Evolutionary conservation across 2,113 vertebrate species (phyloP).

Genomic region (Cottus gobio): DNA sequence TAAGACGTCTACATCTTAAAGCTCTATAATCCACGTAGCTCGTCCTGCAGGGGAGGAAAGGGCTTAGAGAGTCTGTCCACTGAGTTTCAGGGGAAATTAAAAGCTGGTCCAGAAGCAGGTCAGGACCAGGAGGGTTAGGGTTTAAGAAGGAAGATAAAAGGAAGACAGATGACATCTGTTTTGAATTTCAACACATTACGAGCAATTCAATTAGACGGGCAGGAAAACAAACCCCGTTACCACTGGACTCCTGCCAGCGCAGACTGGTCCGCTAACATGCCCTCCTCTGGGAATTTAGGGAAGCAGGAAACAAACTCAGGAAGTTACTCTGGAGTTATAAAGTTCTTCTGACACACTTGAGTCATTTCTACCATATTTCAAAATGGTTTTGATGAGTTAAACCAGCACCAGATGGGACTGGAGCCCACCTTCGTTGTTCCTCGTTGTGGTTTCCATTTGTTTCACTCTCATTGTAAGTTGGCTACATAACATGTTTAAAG

Average conservation of each 20-base stretch:
- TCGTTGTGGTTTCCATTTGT: no score
- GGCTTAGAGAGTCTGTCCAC: slow-evolving; percentile 41
- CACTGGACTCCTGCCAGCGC: slow-evolving; percentile 63
- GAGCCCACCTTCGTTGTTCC: background rate
- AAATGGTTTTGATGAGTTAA: background rate
- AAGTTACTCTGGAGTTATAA: slow-evolving; percentile 5
- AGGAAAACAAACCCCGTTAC: slow-evolving; percentile 53
- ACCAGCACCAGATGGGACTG: background rate
- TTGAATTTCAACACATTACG: slow-evolving; percentile 74
- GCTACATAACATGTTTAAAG: background rate
- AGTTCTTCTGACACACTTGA: background rate
- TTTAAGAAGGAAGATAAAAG: slow-evolving; percentile 42
- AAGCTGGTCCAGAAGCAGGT: slow-evolving; percentile 68
- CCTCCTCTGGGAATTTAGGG: background rate
- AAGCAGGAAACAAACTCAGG: slow-evolving; percentile 9
- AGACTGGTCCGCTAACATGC: slow-evolving; percentile 25
- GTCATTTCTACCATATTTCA: background rate
- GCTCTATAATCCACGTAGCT: background rate
- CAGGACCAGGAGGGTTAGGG: slow-evolving; percentile 43
- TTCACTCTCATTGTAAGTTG: background rate
- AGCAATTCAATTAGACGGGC: slow-evolving; percentile 70
- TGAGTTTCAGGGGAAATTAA: slow-evolving; percentile 69
- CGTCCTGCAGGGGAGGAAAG: slow-evolving; percentile 10
- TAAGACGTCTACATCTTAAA: background rate
- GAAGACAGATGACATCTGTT: slow-evolving; percentile 71